Percentiles rank a stretch among this genome's conserved stretches.
Evolutionary conservation across 2,888 invertebrate species (phyloP).

Genomic region (Nemotelus nigrinus): DNA sequence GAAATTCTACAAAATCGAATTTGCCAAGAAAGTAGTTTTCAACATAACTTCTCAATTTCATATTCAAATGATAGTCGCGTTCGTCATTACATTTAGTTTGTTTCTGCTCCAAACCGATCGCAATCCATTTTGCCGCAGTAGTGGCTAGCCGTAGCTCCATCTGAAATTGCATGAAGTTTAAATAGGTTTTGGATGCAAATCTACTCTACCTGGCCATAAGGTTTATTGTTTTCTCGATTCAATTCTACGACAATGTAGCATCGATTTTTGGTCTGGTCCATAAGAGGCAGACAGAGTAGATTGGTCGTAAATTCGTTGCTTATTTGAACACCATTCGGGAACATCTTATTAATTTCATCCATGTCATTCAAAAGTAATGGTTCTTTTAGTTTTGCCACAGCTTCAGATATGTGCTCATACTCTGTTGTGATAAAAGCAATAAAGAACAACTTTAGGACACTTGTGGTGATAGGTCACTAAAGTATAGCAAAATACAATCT

Average conservation of each 20-base stretch:
- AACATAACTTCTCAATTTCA: conserved; percentile 14
- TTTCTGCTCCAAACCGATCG: background rate
- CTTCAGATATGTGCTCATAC: conserved; percentile 66
- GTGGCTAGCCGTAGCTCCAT: background rate
- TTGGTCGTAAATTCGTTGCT: conserved; percentile 54
- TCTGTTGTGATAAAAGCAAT: background rate
- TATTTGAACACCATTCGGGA: conserved; percentile 52
- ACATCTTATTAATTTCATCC: conserved; percentile 54
- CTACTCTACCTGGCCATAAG: conserved; percentile 37
- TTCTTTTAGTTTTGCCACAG: conserved; percentile 69
- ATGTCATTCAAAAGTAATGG: conserved; percentile 58
- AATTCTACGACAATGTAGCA: conserved; percentile 65
- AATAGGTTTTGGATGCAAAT: background rate
- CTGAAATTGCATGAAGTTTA: conserved; percentile 21
- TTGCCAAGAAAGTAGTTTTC: conserved; percentile 14
- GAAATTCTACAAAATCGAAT: background rate
- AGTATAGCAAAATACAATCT: too few relatives aligned
- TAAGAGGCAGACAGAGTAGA: conserved; percentile 65
- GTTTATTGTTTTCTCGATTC: conserved; percentile 56
- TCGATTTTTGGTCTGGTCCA: conserved; percentile 59
- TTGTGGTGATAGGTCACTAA: too few relatives aligned
- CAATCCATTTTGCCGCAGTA: conserved; percentile 21
- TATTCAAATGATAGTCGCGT: background rate
- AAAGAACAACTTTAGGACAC: background rate
- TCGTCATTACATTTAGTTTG: conserved; percentile 4